A percentile compares a stretch with the other conserved stretches of the same genome.
phyloP scores from a whole-genome alignment of 1,140 invertebrate genomes.

The Drosophila virilis region DNA sequence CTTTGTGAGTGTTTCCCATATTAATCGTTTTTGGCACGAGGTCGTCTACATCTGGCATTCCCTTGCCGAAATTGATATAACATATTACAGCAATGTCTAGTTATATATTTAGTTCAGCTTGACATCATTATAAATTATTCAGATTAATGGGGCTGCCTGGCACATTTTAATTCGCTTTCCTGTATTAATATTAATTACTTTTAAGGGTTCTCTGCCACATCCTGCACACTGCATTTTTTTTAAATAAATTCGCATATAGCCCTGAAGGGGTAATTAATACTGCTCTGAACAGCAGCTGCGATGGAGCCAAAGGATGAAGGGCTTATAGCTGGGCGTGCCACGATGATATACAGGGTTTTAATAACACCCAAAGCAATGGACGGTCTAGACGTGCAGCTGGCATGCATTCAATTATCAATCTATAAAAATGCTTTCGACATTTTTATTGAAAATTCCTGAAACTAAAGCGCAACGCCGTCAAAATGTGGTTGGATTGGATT shows the following conservation, averaged over 20 bases:
- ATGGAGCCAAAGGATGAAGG: neutral
- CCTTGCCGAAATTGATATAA: neutral
- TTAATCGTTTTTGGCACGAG: neutral
- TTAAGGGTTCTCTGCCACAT: slow-evolving; percentile 42
- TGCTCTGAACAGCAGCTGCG: slow-evolving; percentile 14
- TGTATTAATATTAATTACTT: slow-evolving; percentile 62
- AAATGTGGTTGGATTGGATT: too few species aligned
- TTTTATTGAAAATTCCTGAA: too few species aligned
- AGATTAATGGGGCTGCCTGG: neutral
- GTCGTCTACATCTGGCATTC: neutral
- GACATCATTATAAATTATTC: slow-evolving; percentile 29
- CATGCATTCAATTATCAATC: neutral
- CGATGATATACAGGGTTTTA: slow-evolving; percentile 22
- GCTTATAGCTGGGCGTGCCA: neutral
- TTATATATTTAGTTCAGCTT: slow-evolving; percentile 1
- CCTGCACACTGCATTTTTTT: slow-evolving; percentile 28
- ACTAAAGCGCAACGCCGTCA: too few species aligned
- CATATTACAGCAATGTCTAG: neutral
- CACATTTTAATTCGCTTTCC: neutral
- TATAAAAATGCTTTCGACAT: neutral
- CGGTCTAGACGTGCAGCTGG: neutral
- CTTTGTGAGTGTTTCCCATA: neutral
- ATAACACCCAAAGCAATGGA: slow-evolving; percentile 2
- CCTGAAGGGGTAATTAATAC: slow-evolving; percentile 65
- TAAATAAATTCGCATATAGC: slow-evolving; percentile 57